Evolutionary conservation across 2,888 invertebrate genomes (phyloP).

Genomic region (Chrysotoxum bicinctum): DNA sequence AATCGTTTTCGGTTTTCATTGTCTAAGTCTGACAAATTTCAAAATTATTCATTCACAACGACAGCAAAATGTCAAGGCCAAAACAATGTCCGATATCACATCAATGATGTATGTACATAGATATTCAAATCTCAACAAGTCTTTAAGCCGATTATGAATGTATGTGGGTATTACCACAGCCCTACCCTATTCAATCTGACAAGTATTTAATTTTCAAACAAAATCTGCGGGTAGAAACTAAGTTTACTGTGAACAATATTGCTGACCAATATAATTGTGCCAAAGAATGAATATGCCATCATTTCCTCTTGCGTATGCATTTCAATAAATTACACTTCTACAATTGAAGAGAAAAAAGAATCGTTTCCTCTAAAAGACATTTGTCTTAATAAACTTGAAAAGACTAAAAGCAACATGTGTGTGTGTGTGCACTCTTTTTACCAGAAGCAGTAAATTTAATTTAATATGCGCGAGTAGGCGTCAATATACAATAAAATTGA

Average conservation of each 20-base stretch:
- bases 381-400: constrained; percentile 50
- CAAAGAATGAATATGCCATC: neutral
- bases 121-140: constrained; percentile 2
- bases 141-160: neutral
- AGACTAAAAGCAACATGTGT: neutral
- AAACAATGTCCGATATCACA: neutral
- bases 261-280: neutral
- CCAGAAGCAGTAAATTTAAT: neutral
- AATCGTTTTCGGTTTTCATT: no score
- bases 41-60: neutral
- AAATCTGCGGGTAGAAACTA: neutral
- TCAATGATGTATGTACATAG: neutral
- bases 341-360: constrained; percentile 6
- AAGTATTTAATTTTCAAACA: neutral
- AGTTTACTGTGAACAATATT: neutral
- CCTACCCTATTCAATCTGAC: neutral
- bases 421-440: neutral
- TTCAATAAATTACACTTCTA: constrained; percentile 15
- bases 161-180: neutral
- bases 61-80: neutral
- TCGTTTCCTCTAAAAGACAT: constrained; percentile 36
- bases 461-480: constrained; percentile 18
- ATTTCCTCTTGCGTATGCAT: constrained; percentile 6
- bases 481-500: constrained; percentile 10
- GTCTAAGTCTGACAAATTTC: neutral